Evolutionary conservation across 2,113 vertebrate species (phyloP).

Genomic region (Phyllopteryx taeniolatus): DNA sequence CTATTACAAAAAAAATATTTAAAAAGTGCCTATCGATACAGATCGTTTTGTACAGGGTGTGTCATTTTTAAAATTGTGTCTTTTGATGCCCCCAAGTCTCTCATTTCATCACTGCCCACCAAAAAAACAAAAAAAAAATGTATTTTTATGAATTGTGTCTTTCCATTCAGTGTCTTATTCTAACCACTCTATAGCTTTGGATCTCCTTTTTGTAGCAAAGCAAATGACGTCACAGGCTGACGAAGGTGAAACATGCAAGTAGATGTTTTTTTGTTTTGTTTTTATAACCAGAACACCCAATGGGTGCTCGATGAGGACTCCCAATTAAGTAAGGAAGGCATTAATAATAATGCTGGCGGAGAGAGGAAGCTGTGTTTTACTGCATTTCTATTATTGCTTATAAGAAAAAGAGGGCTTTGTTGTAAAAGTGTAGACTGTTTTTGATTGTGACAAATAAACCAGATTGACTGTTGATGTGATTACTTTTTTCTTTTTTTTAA

Average conservation of each 20-base stretch:
- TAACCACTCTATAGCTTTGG: neutral
- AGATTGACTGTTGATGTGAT: conserved; percentile 34
- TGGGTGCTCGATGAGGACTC: conserved; percentile 10
- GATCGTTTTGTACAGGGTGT: conserved; percentile 63
- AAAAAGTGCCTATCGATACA: conserved; percentile 76
- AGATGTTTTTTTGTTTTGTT: neutral
- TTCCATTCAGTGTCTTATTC: conserved; percentile 17
- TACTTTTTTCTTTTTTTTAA: conserved; percentile 27
- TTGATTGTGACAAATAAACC: conserved; percentile 54
- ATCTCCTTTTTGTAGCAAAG: neutral
- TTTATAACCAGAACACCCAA: conserved; percentile 9
- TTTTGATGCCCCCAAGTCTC: conserved; percentile 39
- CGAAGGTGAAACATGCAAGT: neutral
- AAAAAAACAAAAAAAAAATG: neutral
- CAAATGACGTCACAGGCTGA: conserved; percentile 1
- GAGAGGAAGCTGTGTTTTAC: neutral
- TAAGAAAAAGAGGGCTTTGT: conserved; percentile 35
- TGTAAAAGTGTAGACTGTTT: conserved; percentile 35
- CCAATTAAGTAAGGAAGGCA: neutral
- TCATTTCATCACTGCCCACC: conserved; percentile 27
- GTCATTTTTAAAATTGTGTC: conserved; percentile 59
- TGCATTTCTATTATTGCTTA: conserved; percentile 15
- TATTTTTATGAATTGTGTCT: conserved; percentile 25
- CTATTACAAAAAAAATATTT: conserved; percentile 50
- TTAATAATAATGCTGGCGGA: neutral